Base-by-base conservation (phyloP, 2,113 vertebrate species). In the Grallaria varia region DNA sequence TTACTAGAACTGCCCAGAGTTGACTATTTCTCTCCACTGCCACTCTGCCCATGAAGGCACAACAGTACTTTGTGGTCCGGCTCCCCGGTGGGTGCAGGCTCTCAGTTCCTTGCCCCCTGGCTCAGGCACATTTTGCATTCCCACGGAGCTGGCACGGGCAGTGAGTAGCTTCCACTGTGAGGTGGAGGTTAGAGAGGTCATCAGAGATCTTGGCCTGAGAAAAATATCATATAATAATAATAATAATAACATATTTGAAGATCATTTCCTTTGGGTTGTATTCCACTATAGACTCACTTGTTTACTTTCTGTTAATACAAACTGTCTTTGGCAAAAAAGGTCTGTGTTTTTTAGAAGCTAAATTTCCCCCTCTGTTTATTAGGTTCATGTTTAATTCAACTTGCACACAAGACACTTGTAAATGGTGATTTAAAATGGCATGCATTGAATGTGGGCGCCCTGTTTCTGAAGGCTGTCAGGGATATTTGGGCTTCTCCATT, bases 61-160 rank as follows among this genome's bases (percentile, higher is more conserved):
- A 18, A 9, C 19, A 0, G 1, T 33, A 3, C 25, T 25, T 11
- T 0, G 7, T 10, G 8, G 19, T 12, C 37, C 33, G 12, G 31
- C 59, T 69, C 31, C 59, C 21, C 22, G 33, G 12, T n/a, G 30
- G 0, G 1, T 3, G 4, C 40, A 62, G 22, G 25, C 50, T 74
- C 37, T 50, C 14, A 14, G 23, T 66, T 78, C 66, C 47, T 72
- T 63, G 33, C 7, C 35, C 35, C n/a, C 55, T 28, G 50, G 6
- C 16, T 78, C 45, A 14, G 87, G n/a, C 1, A 8, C 11, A 3
- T 17, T 67, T 49, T 63, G 28, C 10, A 6, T 40, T 45, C 40
- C 21, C 22, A 13, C 17, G 18, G 60, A 27, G 9, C 35, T 37
- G 40, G n/a, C 44, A 37, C 21, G 27, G 22, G 24, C 23, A 27